Evolutionary conservation across 2,888 invertebrate species (phyloP).

Genomic region (Habroteleia sp.): DNA sequence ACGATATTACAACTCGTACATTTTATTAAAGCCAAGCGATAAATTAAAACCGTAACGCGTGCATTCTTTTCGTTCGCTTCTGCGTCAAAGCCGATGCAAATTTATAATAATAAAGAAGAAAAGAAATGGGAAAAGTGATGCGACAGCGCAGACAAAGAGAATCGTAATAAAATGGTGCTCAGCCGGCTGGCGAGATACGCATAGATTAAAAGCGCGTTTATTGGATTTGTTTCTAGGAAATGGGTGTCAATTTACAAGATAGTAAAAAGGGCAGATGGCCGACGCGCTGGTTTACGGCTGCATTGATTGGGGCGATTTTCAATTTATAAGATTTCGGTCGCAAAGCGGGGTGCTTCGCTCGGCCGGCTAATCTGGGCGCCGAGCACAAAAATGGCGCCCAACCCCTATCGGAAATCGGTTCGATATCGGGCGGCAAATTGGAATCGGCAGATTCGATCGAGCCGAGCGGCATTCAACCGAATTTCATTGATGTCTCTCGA

Average conservation of each 20-base stretch:
- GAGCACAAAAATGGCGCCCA: too few species aligned
- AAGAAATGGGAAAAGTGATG: neutral
- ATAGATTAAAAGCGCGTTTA: conserved; percentile 29
- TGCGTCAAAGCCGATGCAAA: neutral
- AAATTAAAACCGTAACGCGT: neutral
- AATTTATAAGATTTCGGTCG: conserved; percentile 23
- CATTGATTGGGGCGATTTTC: conserved; percentile 38
- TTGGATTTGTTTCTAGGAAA: conserved; percentile 46
- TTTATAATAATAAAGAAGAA: neutral
- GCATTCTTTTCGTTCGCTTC: neutral
- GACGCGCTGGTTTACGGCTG: conserved; percentile 25
- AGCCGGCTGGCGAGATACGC: conserved; percentile 22
- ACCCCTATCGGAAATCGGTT: too few species aligned
- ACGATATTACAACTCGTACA: neutral
- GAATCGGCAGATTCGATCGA: too few species aligned
- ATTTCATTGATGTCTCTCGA: too few species aligned
- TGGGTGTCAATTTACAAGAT: conserved; percentile 53
- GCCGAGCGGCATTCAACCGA: too few species aligned
- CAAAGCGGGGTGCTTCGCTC: neutral
- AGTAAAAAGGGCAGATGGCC: conserved; percentile 48
- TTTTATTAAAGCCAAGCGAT: conserved; percentile 12
- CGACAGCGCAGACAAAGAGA: too few species aligned
- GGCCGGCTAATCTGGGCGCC: neutral
- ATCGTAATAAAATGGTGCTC: conserved; percentile 10
- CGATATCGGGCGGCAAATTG: neutral